Evolutionary conservation across 2,113 vertebrate species (phyloP).

Genomic region (Siphamia tubifer): DNA sequence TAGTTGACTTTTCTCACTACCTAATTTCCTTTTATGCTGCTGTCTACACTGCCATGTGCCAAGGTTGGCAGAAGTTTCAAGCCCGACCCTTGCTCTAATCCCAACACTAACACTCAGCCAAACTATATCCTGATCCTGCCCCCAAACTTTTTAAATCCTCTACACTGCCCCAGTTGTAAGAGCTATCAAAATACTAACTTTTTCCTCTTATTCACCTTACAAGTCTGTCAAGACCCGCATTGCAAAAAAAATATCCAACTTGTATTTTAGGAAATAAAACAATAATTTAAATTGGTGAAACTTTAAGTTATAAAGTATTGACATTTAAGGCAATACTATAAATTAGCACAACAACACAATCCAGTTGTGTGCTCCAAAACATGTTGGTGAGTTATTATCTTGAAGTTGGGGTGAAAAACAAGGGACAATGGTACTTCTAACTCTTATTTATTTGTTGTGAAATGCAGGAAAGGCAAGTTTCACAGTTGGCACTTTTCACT

Average conservation of each 20-base stretch:
- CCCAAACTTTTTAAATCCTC: neutral
- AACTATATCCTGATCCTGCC: neutral
- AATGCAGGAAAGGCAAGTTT: no score
- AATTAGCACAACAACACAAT: no score
- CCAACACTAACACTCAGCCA: neutral
- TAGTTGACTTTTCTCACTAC: neutral
- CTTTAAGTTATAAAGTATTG: no score
- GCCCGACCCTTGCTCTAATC: constrained; percentile 13
- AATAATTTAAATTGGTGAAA: no score
- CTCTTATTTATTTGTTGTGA: no score
- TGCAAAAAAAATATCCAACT: neutral
- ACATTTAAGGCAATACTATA: no score
- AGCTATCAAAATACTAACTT: neutral
- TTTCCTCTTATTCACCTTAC: neutral
- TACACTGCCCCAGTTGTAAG: neutral
- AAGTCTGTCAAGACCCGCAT: neutral
- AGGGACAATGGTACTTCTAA: no score
- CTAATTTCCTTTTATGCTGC: neutral
- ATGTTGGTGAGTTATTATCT: no score
- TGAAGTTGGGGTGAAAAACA: no score
- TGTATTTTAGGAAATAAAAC: neutral
- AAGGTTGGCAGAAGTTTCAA: neutral
- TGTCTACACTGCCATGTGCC: neutral
- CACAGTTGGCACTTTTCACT: no score
- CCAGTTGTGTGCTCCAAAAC: no score